phyloP scores from a whole-genome alignment of 2,888 invertebrate genomes.

The Diarsia dahlii region DNA sequence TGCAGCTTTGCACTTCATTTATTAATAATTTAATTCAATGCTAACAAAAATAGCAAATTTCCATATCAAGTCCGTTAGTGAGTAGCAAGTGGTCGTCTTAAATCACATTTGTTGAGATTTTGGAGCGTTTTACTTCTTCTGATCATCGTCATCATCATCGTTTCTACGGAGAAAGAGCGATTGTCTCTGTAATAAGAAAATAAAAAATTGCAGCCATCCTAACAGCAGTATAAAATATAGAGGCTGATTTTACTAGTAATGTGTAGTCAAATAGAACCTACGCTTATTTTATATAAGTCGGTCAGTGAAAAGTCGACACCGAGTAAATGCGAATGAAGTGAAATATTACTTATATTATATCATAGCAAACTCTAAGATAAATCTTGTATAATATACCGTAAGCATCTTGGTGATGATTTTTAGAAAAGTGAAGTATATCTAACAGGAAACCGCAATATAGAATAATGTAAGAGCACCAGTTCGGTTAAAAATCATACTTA shows the following conservation, averaged over 20 bases:
- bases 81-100: slow-evolving; percentile 34
- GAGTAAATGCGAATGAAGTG: background rate
- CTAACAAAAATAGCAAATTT: slow-evolving; percentile 53
- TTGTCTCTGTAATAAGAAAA: slow-evolving; percentile 42
- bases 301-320: background rate
- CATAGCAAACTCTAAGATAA: background rate
- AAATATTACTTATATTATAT: background rate
- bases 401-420: background rate
- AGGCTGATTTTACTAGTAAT: background rate
- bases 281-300: background rate
- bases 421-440: background rate
- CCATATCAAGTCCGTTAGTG: slow-evolving; percentile 34
- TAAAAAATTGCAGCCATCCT: background rate
- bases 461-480: background rate
- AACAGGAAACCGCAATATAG: background rate
- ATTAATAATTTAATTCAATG: slow-evolving; percentile 49
- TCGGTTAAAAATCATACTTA: slow-evolving; percentile 13
- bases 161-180: slow-evolving; percentile 29
- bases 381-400: background rate
- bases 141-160: slow-evolving; percentile 36
- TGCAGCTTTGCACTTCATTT: slow-evolving; percentile 58
- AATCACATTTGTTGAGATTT: slow-evolving; percentile 42
- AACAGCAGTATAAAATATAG: background rate
- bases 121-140: slow-evolving; percentile 25
- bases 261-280: background rate